phyloP scores from a whole-genome alignment of 2,797 vertebrate species.

The Xiphorhynchus erythropygius region DNA sequence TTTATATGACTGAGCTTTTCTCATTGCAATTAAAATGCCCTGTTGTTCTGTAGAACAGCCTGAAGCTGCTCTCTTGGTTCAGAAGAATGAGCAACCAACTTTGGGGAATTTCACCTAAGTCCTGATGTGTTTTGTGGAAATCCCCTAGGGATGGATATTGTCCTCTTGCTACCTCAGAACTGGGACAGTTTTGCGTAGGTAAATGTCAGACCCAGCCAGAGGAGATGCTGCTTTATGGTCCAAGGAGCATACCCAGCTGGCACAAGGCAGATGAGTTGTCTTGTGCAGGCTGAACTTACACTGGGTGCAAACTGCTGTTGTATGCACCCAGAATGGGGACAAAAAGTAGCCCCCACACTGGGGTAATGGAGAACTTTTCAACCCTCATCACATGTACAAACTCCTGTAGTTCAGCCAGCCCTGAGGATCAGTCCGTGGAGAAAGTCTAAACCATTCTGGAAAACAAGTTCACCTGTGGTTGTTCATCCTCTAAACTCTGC shows the following conservation, averaged over 20 bases:
- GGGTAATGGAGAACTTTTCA: background rate
- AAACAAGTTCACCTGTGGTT: background rate
- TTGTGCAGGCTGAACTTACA: background rate
- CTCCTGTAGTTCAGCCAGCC: background rate
- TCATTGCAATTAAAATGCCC: background rate
- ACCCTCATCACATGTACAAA: rapidly evolving
- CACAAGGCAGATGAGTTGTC: background rate
- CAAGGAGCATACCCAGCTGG: background rate
- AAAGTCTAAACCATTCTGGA: background rate
- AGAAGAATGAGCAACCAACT: background rate
- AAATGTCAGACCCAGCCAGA: background rate
- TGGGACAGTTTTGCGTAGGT: background rate
- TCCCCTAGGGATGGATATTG: background rate
- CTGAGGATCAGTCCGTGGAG: background rate
- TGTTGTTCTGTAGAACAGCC: background rate
- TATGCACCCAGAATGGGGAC: background rate
- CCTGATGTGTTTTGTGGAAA: background rate
- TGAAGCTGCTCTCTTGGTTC: background rate
- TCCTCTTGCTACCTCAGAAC: background rate
- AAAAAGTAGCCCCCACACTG: background rate
- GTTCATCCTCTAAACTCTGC: background rate
- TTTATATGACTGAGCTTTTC: background rate
- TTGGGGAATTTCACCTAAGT: background rate
- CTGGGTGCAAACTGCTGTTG: background rate
- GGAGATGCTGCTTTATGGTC: background rate